Evolutionary conservation across 2,888 invertebrate species (phyloP), one percentile per base, ranked within the genome.

Genomic region (Scelioninae gen. 1): DNA sequence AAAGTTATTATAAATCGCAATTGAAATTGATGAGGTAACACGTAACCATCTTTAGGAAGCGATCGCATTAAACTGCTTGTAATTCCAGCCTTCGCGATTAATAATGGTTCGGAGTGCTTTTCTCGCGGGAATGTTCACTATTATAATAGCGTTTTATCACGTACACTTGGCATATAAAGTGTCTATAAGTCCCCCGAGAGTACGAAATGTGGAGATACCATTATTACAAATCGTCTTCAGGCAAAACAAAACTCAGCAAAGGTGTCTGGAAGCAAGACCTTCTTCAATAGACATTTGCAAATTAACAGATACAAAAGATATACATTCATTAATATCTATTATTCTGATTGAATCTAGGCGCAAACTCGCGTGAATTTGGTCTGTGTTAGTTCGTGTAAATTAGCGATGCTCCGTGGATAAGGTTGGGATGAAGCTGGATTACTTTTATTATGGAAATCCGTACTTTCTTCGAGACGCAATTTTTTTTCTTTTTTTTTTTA

Each of bases 71-170:
- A 75, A 77, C 72, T 80, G 53, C 82, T 82, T 83, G 82, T 76
- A 79, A 85, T 82, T 83, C 69, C 63, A 74, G 58, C 13, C 69
- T 69, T 58, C 51, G 53, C 80, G 63, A 82, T 82, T 84, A 77
- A 79, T 80, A 82, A 84, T 77, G 65, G 71, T 68, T 62, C n/a
- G 47, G 62, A 53, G 78, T 68, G 72, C 58, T 76, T 55, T 84
- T 86, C 90, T 87, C 88, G 15, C 32, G 87, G 85, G 90, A 86
- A 75, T 79, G 81, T 83, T 86, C 85, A 87, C 88, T 87, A 89
- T 90, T 90, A 88, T 90, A 90, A 91, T 89, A 87, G 86, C 88
- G 88, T 90, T 91, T 89, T 88, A 89, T 86, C 88, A 86, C 86
- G 85, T 88, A 87, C 88, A 68, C 85, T 69, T 77, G 86, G 89